Evolutionary conservation across 2,888 invertebrate species (phyloP).

Genomic region (Cheilosia impressa): DNA sequence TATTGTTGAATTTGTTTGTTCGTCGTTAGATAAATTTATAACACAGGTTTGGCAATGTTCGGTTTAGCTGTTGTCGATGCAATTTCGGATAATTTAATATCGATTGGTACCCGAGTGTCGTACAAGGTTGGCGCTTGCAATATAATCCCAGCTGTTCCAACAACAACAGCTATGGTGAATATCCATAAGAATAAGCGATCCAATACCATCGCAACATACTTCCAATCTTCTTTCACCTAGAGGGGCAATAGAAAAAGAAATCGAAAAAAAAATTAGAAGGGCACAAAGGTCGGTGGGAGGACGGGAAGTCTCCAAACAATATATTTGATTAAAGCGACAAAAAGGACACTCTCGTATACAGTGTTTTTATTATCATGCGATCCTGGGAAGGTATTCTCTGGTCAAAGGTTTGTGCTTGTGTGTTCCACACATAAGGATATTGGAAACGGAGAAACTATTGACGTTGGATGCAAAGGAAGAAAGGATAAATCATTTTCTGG

Average conservation of each 20-base stretch:
- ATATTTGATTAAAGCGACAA: slow-evolving; percentile 46
- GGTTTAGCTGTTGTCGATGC: slow-evolving; percentile 95
- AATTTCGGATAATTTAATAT: slow-evolving; percentile 94
- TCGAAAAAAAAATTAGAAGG: slow-evolving; percentile 1
- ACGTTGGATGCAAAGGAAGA: slow-evolving; percentile 27
- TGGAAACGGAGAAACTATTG: slow-evolving; percentile 27
- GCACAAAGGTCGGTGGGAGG: neutral
- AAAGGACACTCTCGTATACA: slow-evolving; percentile 15
- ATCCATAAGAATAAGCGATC: slow-evolving; percentile 98
- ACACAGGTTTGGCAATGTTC: slow-evolving; percentile 84
- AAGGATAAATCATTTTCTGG: slow-evolving; percentile 52
- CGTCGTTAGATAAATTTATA: slow-evolving; percentile 79
- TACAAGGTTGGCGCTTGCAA: slow-evolving; percentile 97
- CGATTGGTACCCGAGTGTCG: slow-evolving; percentile 94
- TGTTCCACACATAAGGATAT: slow-evolving; percentile 27
- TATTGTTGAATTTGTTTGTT: slow-evolving; percentile 5
- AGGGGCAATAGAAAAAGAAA: slow-evolving; percentile 65
- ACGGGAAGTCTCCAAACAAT: slow-evolving; percentile 13
- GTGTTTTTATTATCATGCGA: slow-evolving; percentile 20
- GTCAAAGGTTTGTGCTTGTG: neutral
- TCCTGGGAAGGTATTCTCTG: neutral
- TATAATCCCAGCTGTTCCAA: slow-evolving; percentile 97
- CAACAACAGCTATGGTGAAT: slow-evolving; percentile 96
- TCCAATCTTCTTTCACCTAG: slow-evolving; percentile 98
- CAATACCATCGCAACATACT: slow-evolving; percentile 98